Evolutionary conservation across 2,797 vertebrate genomes (phyloP).

Genomic region (Alcedo atthis): DNA sequence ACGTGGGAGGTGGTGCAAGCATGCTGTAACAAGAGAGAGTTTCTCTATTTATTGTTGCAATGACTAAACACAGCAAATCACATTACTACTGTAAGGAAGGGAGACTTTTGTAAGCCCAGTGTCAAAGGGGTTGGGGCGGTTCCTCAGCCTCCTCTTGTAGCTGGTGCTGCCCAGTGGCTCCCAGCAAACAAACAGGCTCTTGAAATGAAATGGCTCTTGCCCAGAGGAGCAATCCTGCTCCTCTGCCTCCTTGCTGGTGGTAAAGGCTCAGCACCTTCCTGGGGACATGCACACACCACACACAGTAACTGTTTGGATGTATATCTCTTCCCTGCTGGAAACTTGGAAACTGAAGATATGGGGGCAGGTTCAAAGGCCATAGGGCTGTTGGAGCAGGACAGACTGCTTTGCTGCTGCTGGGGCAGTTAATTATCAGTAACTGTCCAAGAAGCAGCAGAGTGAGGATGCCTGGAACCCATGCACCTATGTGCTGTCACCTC

Average conservation of each 20-base stretch:
- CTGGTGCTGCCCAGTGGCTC: not conserved
- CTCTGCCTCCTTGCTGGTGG: not conserved
- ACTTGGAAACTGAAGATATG: not conserved
- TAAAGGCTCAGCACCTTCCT: not conserved
- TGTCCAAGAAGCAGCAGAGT: not conserved
- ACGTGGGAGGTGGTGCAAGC: slow-evolving; percentile 55
- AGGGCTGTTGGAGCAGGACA: not conserved
- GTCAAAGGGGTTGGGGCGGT: not conserved
- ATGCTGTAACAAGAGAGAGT: slow-evolving; percentile 41
- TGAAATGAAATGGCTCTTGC: not conserved
- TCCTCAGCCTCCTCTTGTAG: not conserved
- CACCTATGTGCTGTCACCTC: not conserved
- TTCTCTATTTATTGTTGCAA: slow-evolving; percentile 51
- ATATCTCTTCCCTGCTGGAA: not conserved
- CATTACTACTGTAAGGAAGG: slow-evolving; percentile 23
- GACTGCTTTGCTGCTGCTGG: not conserved
- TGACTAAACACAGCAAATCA: slow-evolving; percentile 48
- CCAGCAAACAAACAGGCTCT: not conserved
- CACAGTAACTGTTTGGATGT: not conserved
- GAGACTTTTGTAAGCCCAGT: slow-evolving; percentile 11
- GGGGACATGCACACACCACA: not conserved
- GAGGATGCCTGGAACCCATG: not conserved
- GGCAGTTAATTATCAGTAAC: not conserved
- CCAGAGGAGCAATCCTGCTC: not conserved
- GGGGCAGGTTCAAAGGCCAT: not conserved